These are phyloP conservation scores for Parelbella ahira DNA, from an alignment of 2,888 invertebrate species.

Conservation along the genomic window DNA sequence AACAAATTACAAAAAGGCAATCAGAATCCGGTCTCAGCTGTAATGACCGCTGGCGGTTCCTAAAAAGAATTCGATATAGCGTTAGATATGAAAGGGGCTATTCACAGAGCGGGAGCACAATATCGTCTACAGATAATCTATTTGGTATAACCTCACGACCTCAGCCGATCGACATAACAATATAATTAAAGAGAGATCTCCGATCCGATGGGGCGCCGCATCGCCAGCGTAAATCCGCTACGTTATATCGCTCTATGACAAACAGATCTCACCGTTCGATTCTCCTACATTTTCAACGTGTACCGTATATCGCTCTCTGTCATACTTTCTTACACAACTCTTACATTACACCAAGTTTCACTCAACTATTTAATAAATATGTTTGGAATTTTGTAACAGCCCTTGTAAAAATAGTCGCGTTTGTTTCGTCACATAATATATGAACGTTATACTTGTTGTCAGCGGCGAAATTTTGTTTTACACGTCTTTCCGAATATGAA, in stretches of 20 bases:
- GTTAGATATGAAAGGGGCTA: slow-evolving; percentile 56
- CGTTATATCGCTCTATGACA: slow-evolving; percentile 8
- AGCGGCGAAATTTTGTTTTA: no score
- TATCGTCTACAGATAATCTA: slow-evolving; percentile 74
- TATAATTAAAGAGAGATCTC: slow-evolving; percentile 78
- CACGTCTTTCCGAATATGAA: no score
- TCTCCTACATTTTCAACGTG: no score
- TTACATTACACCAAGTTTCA: no score
- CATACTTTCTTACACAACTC: no score
- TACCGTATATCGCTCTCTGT: no score
- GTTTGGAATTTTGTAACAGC: no score
- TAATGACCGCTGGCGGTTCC: slow-evolving; percentile 55
- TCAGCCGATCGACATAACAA: slow-evolving; percentile 67
- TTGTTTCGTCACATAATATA: no score
- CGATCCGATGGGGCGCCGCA: slow-evolving; percentile 34
- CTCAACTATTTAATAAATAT: no score
- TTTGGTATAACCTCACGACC: slow-evolving; percentile 79
- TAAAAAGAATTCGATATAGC: slow-evolving; percentile 60
- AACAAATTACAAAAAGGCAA: slow-evolving; percentile 33
- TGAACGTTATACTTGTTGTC: no score
- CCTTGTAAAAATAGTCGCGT: no score
- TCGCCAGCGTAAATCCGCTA: slow-evolving; percentile 3
- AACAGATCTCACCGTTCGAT: not conserved
- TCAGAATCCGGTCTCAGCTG: slow-evolving; percentile 41
- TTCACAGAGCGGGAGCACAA: slow-evolving; percentile 58